Evolutionary conservation across 2,888 invertebrate genomes (phyloP).

Genomic region (Cephus nigrinus): DNA sequence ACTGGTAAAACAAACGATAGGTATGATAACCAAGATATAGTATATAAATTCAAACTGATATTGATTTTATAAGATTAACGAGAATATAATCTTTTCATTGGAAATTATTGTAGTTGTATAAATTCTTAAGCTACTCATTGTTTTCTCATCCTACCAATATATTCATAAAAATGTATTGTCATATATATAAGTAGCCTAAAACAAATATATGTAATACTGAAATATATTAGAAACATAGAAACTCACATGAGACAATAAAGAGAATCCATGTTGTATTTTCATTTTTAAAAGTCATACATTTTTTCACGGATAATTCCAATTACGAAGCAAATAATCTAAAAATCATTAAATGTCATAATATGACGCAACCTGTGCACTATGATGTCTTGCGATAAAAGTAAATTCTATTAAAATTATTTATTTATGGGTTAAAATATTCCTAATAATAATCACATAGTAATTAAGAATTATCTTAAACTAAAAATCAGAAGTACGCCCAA

Average conservation of each 20-base stretch:
- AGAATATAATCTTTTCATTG: background rate
- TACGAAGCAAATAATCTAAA: background rate
- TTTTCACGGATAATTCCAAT: too few species aligned
- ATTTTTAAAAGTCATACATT: too few species aligned
- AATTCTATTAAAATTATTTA: background rate
- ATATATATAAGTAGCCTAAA: too few species aligned
- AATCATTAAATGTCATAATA: background rate
- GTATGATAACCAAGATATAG: background rate
- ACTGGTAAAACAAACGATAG: background rate
- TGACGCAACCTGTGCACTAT: background rate
- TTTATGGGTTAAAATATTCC: background rate
- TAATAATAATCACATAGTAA: background rate
- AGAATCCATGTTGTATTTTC: too few species aligned
- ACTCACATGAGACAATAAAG: too few species aligned
- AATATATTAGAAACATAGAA: too few species aligned
- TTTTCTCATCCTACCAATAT: too few species aligned
- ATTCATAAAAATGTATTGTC: too few species aligned
- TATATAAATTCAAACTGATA: background rate
- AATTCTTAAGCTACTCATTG: too few species aligned
- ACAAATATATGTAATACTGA: too few species aligned
- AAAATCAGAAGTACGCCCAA: background rate
- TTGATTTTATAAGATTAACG: background rate
- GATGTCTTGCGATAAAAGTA: background rate
- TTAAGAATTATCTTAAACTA: background rate
- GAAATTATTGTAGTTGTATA: too few species aligned